These are phyloP conservation scores for Uloborus plumipes DNA, from an alignment of 2,888 invertebrate genomes.

Conservation along the genomic window DNA sequence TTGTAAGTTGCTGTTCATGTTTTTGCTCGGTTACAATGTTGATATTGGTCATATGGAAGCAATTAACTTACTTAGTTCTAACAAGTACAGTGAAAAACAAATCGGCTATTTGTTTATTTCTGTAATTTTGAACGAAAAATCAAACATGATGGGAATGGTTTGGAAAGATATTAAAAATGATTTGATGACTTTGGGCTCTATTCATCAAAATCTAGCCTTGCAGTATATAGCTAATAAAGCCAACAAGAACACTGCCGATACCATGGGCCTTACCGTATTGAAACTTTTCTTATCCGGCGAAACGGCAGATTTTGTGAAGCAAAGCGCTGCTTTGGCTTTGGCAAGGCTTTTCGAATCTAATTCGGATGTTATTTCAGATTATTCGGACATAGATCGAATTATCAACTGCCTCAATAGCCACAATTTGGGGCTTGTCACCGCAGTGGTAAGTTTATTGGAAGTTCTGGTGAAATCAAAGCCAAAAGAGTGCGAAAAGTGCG, in stretches of 20 bases:
- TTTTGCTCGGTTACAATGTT: slow-evolving; percentile 98
- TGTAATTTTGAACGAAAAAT: slow-evolving; percentile 97
- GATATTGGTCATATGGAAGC: slow-evolving; percentile 99
- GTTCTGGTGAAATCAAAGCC: neutral
- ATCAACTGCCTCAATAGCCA: slow-evolving; percentile 4
- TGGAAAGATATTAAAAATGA: slow-evolving; percentile 99
- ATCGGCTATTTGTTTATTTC: slow-evolving; percentile 99
- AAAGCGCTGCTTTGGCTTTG: slow-evolving; percentile 38
- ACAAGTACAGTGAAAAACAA: slow-evolving; percentile 99
- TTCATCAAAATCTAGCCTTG: slow-evolving; percentile 96
- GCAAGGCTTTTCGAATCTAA: slow-evolving; percentile 14
- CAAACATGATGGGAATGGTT: slow-evolving; percentile 97
- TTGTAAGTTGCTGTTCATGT: slow-evolving; percentile 98
- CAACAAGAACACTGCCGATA: slow-evolving; percentile 99
- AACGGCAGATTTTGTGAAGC: slow-evolving; percentile 10
- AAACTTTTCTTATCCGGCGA: slow-evolving; percentile 93
- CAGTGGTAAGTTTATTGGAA: slow-evolving; percentile 32
- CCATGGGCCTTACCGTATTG: slow-evolving; percentile 97
- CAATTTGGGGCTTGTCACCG: slow-evolving; percentile 25
- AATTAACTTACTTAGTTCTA: slow-evolving; percentile 97
- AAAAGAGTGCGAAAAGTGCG: neutral
- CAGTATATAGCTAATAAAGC: slow-evolving; percentile 99
- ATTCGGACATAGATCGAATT: neutral
- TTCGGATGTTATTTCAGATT: slow-evolving; percentile 9
- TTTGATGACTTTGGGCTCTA: slow-evolving; percentile 92